Percentiles rank a stretch among this genome's conserved stretches.
Conservation (phyloP, 2,888 invertebrate genomes). For the Apotomis turbidana region DNA sequence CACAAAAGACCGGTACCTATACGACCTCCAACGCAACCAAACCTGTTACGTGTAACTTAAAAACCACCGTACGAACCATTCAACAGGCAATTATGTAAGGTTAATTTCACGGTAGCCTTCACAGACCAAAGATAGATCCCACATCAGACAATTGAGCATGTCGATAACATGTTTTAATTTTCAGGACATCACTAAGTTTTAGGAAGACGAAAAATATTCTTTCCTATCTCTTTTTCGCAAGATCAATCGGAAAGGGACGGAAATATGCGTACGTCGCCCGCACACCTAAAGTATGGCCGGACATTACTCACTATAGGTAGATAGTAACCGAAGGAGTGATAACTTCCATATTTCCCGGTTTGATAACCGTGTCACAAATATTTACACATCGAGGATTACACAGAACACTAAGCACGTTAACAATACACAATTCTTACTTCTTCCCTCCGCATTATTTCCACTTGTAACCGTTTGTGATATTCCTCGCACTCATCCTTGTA, state of each 20-base stretch:
- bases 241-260: slow-evolving; percentile 76
- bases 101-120: slow-evolving; percentile 46
- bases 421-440: slow-evolving; percentile 92
- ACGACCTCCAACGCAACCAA: slow-evolving; percentile 79
- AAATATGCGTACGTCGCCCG: slow-evolving; percentile 82
- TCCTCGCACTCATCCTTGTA: slow-evolving; percentile 99
- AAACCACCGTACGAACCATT: slow-evolving; percentile 61
- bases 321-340: slow-evolving; percentile 74
- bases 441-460: slow-evolving; percentile 98
- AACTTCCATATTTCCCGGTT: slow-evolving; percentile 64
- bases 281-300: slow-evolving; percentile 83
- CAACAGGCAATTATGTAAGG: slow-evolving; percentile 59
- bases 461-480: slow-evolving; percentile 96
- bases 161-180: slow-evolving; percentile 47
- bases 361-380: slow-evolving; percentile 59
- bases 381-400: slow-evolving; percentile 58
- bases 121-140: slow-evolving; percentile 36
- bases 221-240: slow-evolving; percentile 69
- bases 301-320: slow-evolving; percentile 84
- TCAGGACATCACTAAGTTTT: slow-evolving; percentile 60
- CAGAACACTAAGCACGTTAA: slow-evolving; percentile 69
- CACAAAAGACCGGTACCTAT: slow-evolving; percentile 72
- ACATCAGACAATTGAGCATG: slow-evolving; percentile 24
- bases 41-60: slow-evolving; percentile 80
- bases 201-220: slow-evolving; percentile 61